Evolutionary conservation across 2,113 vertebrate genomes (phyloP), one percentile per base, ranked within the genome.

Genomic region (Hypocryptadius cinnamomeus): DNA sequence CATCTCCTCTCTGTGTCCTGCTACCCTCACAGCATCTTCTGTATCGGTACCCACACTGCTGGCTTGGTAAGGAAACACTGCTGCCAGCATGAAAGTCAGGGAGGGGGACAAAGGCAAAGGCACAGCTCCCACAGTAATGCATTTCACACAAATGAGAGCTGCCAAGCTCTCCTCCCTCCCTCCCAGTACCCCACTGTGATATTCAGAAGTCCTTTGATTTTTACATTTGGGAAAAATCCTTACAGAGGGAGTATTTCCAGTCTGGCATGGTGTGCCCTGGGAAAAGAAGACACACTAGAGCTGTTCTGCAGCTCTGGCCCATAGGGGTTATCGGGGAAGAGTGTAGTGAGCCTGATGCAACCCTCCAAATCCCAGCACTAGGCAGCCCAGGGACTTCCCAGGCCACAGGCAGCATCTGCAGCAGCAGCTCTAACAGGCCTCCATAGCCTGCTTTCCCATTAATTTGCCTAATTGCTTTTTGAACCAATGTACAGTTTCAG

Each of bases 391-490:
- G 66, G 61, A 74, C 66, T 87, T 89, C 70, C 78, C 14, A 25
- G 79, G 74, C 87, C 74, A 89, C n/a, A 48, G 59, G 74, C 45
- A 1, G 82, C 63, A 61, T 37, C 85, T 39, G 65, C 90, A 89
- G 35, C 35, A 51, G 65, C 74, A 82, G 71, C 82, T 61, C 25
- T 51, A 77, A 72, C 71, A 47, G 68, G 76, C 51, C 85, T 92
- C 79, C 54, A 39, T 16, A 74, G 79, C 24, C 85, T 77, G 60
- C 69, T 88, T 87, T 86, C 83, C 77, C 72, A 92, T 95, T 96
- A 93, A 95, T 93, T 96, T 90, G 47, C 72, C 64, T 96, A 93
- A 95, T 95, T 96, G 88, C 79, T 78, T 93, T 92, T 74, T 84
- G 83, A 94, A 60, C 56, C 17, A 4, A 84, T 40, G 48, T 74